A percentile compares a stretch with the other conserved stretches of the same genome.
Evolutionary conservation across 2,797 vertebrate species (phyloP).

Genomic region (Argyrosomus regius): DNA sequence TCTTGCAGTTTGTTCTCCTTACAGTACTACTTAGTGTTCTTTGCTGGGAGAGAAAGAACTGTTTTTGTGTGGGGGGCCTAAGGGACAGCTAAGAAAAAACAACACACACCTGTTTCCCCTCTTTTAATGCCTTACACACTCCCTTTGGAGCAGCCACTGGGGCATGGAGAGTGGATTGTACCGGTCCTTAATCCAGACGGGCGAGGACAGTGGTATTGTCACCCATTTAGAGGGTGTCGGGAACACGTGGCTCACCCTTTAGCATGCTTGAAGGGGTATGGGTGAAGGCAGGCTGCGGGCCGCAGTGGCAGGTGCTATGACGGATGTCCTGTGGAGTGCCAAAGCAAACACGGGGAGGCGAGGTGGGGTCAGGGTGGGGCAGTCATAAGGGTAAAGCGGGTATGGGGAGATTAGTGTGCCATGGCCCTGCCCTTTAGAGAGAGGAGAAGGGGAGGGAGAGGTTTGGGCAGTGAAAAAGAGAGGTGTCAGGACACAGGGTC

Average conservation of each 20-base stretch:
- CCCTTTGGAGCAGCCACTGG: conserved; percentile 50
- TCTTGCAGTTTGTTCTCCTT: conserved; percentile 13
- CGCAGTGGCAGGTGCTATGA: conserved; percentile 82
- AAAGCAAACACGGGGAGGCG: conserved; percentile 77
- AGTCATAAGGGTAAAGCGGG: conserved; percentile 63
- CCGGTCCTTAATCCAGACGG: conserved; percentile 67
- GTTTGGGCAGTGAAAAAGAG: conserved; percentile 40
- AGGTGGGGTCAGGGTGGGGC: conserved; percentile 78
- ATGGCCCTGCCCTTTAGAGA: conserved; percentile 66
- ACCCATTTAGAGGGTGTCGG: conserved; percentile 79
- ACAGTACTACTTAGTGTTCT: conserved; percentile 34
- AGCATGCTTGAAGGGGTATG: conserved; percentile 62
- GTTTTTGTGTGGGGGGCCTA: conserved; percentile 41
- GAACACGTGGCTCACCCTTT: conserved; percentile 79
- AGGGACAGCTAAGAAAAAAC: conserved; percentile 65
- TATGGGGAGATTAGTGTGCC: conserved; percentile 74
- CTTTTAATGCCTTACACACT: conserved; percentile 52
- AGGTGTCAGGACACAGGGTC: conserved; percentile 66
- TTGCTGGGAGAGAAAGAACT: conserved; percentile 54
- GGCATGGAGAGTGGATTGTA: conserved; percentile 54
- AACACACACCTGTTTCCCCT: conserved; percentile 79
- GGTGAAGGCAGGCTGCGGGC: conserved; percentile 67
- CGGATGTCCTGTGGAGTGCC: conserved; percentile 77
- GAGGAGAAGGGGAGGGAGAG: conserved; percentile 33
- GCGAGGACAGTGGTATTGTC: conserved; percentile 81